Evolutionary conservation across 1,140 invertebrate species (phyloP), one percentile per base, ranked within the genome.

Genomic region (Mycetomoellerius zeteki): DNA sequence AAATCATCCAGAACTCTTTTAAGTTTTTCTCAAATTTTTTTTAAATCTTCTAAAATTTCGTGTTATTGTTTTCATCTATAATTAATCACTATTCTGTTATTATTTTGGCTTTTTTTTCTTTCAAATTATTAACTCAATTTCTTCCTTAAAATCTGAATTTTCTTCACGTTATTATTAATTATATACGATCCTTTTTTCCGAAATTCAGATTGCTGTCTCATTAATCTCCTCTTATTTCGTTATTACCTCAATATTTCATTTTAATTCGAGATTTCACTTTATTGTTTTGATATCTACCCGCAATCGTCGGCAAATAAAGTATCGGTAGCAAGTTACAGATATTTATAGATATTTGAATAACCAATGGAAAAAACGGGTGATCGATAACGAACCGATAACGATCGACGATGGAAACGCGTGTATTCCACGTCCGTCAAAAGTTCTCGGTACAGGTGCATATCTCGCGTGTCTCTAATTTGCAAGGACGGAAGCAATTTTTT

Each of bases 401-500:
- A 33, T 67, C 8, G 65, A 21, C 24, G 37, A 19, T 19, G 10
- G 10, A 19, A 47, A 14, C 6, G 33, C n/a, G 43, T 43, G 14
- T 60, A 58, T 21, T 54, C 30, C 24, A 21, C 50, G 33, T 12
- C 30, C 52, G 50, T 81, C 76, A 60, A 69, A 69, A 81, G 27
- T 58, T 47, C 19, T 12, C 54, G 37, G 37, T 30, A 10, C 84
- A 60, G 37, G 33, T 30, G 33, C 37, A 50, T 64, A 65, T 80
- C 65, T 86, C 73, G 62, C 84, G 62, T 58, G 73, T 58, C 37
- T 69, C 50, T 69, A 82, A 82, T 82, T 82, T 19, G 52, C 67
- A 47, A 43, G 52, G 54, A 73, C 80, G 67, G 54, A 37, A 72
- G 54, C 67, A 72, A 82, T 60, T 82, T 81, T 81, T 81, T 71